phyloP scores from a whole-genome alignment of 2,797 vertebrate genomes.

The Myotis findleyi region DNA sequence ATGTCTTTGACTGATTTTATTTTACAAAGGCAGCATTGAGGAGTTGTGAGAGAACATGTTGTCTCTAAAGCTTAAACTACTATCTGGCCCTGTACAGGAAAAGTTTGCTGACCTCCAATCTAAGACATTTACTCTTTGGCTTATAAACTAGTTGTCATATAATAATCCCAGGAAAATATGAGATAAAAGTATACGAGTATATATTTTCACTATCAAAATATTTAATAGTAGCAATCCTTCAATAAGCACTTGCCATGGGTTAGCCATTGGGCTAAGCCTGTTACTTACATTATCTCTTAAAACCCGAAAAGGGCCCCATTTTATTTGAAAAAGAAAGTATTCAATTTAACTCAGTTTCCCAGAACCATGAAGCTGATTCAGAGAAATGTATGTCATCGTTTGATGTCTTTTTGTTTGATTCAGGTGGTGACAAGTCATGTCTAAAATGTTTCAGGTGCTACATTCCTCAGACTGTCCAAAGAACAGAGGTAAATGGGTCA shows the following conservation, averaged over 20 bases:
- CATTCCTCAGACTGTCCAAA: not conserved
- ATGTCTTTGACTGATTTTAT: not conserved
- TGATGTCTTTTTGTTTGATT: slow-evolving; percentile 30
- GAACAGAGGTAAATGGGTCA: not conserved
- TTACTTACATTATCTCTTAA: not conserved
- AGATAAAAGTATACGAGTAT: not conserved
- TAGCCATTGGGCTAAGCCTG: not conserved
- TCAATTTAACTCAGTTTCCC: slow-evolving; percentile 24
- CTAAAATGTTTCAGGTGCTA: not conserved
- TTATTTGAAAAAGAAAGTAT: slow-evolving; percentile 50
- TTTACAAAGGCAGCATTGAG: not conserved
- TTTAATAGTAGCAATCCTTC: not conserved
- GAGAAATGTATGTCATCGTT: not conserved
- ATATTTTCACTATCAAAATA: slow-evolving; percentile 3
- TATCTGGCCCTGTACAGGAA: not conserved
- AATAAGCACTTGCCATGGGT: not conserved
- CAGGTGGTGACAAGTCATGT: not conserved
- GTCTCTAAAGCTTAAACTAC: not conserved
- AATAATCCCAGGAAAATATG: slow-evolving; percentile 24
- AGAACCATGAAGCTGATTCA: not conserved
- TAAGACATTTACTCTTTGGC: slow-evolving; percentile 8
- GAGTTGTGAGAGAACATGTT: not conserved
- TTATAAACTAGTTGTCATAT: not conserved
- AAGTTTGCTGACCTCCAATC: not conserved
- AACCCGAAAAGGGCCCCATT: not conserved